Base-by-base conservation (phyloP, 2,113 vertebrate species). In the Amphilophus citrinellus region DNA sequence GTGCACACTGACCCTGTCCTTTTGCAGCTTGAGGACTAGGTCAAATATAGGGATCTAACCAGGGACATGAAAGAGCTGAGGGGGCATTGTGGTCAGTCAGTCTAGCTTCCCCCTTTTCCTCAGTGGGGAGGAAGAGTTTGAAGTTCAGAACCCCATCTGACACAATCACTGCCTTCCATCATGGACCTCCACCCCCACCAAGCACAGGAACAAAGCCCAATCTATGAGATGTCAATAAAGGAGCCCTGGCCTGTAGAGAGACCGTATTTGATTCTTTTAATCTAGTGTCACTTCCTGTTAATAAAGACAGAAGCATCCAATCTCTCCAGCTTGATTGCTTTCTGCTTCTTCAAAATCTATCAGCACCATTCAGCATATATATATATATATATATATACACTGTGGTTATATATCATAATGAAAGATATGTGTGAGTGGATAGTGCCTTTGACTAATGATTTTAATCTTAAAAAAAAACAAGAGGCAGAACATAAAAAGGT, bases 11-110 rank as follows among this genome's bases (percentile, higher is more conserved):
- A 86, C 79, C 79, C 60, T 6, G 58, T 87, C 76, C 82, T 84
- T 78, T 76, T 35, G 77, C 56, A 73, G 73, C 6, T 18, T 35
- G 85, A 71, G 30, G 8, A 82, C 60, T 2, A 62, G 88, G 32
- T 84, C 88, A 76, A 5, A 84, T 3, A 11, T 56, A 86, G 77
- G 60, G 27, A 39, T 81, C 84, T 83, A n/a, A 77, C 62, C 84
- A n/a, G 50, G 39, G 24, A 89, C 87, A 90, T 93, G 85, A 93
- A 93, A 93, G 92, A 79, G 82, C 30, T 59, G 80, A 78, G 75
- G 80, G 88, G 62, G 58, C 62, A 59, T 10, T n/a, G n/a, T 14
- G 65, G 61, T 68, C 65, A 22, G 81, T 9, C 2, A 76, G 76
- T 80, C 65, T 65, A 61, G 60, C 65, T 73, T 76, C 61, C 73